Base-by-base conservation (phyloP, 2,797 vertebrate species). In the Poeciliopsis turneri region DNA sequence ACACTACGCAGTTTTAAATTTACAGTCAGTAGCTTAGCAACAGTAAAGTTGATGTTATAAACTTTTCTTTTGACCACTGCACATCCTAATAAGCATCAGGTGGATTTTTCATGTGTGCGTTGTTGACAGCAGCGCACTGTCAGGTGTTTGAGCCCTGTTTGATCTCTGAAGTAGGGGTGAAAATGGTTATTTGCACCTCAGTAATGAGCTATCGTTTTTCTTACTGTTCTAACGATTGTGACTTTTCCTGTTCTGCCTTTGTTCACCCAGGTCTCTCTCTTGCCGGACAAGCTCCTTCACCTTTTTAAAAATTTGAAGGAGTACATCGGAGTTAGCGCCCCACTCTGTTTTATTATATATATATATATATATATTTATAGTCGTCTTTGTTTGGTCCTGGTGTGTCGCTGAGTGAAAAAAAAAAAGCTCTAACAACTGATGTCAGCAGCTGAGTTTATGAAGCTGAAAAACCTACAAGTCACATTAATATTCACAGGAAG, bases 21-120 rank as follows among this genome's bases (percentile, higher is more conserved):
- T 77, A 47, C 57, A 64, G 46, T 72, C 70, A n/a, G 90, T 92
- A 88, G 55, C 90, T 73, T 87, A 83, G 88, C 90, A 93, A 91
- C 91, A 76, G 72, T 59, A 72, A 8, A 71, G 55, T 53, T 75
- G 7, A 28, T 28, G 36, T 10, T 30, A 72, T 6, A 72, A 78
- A 75, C 64, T 72, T 84, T 47, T 46, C 64, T 69, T 45, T 46
- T 70, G 20, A 68, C 61, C 57, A n/a, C 41, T 81, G 74, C 20
- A 70, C 28, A 70, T 53, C 20, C 71, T 59, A 76, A 72, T 51
- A 28, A 49, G 81, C 59, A 75, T 72, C 13, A 69, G 57, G 33
- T 80, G 30, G 30, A 39, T 66, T 66, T 59, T 70, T 25, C 49
- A 12, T 79, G 59, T 8, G 30, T 36, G 53, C 18, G 36, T 25